Evolutionary conservation across 2,888 invertebrate species (phyloP).

Genomic region (Myathropa florea): DNA sequence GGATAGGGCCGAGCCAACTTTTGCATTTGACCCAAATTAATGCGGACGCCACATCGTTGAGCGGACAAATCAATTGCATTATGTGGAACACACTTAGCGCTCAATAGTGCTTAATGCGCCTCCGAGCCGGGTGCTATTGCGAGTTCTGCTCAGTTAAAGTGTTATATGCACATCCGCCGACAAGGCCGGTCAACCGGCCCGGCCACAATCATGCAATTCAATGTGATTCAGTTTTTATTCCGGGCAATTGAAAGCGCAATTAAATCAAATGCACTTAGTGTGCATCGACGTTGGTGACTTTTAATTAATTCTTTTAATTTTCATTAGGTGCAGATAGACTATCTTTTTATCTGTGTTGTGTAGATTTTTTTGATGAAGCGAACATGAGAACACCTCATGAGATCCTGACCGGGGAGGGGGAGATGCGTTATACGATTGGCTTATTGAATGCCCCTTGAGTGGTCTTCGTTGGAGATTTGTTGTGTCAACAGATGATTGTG

Average conservation of each 20-base stretch:
- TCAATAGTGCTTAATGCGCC: conserved; percentile 26
- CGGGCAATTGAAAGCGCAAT: conserved; percentile 34
- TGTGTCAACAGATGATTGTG: neutral
- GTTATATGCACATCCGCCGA: conserved; percentile 24
- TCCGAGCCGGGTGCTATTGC: neutral
- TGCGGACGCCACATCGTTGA: conserved; percentile 26
- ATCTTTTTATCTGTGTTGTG: neutral
- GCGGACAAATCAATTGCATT: conserved; percentile 45
- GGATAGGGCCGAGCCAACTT: conserved; percentile 1
- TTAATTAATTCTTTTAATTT: conserved; percentile 61
- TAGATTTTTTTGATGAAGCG: conserved; percentile 34
- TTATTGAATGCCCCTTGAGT: neutral
- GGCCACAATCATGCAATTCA: conserved; percentile 26
- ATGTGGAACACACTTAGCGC: conserved; percentile 34
- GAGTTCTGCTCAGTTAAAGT: neutral
- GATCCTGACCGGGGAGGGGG: neutral
- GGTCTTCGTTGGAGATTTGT: neutral
- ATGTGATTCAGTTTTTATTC: conserved; percentile 53
- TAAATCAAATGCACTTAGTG: conserved; percentile 29
- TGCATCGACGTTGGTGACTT: conserved; percentile 29
- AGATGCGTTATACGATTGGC: neutral
- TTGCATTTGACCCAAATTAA: conserved; percentile 48
- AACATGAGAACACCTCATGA: conserved; percentile 8
- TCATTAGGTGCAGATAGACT: conserved; percentile 17
- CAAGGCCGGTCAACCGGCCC: conserved; percentile 30